phyloP scores from a whole-genome alignment of 2,797 vertebrate species.

The Chelonia mydas region DNA sequence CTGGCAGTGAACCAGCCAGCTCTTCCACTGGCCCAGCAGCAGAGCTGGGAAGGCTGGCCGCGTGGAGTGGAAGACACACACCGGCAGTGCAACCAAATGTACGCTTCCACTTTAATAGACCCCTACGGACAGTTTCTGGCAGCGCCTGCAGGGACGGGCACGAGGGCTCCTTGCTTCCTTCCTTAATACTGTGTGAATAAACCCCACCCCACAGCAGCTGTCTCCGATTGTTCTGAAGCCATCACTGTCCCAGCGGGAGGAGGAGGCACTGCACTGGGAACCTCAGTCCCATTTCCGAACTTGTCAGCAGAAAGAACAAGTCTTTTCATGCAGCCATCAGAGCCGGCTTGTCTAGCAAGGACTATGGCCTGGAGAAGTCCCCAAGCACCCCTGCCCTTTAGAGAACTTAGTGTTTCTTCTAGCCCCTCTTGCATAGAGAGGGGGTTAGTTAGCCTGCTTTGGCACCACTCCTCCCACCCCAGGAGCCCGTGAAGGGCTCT shows the following conservation, averaged over 20 bases:
- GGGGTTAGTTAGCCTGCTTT: not conserved
- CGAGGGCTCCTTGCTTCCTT: not conserved
- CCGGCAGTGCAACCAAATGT: not conserved
- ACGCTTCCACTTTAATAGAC: no score
- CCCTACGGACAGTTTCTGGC: not conserved
- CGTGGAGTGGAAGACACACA: not conserved
- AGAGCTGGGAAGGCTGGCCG: not conserved
- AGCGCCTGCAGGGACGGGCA: not conserved
- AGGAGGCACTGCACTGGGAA: not conserved
- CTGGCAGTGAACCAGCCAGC: not conserved
- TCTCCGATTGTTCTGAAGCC: not conserved
- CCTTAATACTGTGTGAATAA: not conserved
- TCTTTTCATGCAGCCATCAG: not conserved
- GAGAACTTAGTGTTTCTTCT: not conserved
- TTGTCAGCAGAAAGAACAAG: not conserved
- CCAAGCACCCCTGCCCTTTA: not conserved
- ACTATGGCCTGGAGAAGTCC: not conserved
- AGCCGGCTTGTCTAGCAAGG: not conserved
- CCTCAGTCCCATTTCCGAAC: slow-evolving; percentile 4
- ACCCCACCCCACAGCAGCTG: not conserved
- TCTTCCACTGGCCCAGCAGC: not conserved
- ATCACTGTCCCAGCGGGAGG: not conserved
- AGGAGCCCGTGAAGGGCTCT: not conserved
- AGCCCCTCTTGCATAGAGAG: no score
- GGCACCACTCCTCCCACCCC: not conserved